phyloP scores from a whole-genome alignment of 2,888 invertebrate species.

The Lochmaea capreae region DNA sequence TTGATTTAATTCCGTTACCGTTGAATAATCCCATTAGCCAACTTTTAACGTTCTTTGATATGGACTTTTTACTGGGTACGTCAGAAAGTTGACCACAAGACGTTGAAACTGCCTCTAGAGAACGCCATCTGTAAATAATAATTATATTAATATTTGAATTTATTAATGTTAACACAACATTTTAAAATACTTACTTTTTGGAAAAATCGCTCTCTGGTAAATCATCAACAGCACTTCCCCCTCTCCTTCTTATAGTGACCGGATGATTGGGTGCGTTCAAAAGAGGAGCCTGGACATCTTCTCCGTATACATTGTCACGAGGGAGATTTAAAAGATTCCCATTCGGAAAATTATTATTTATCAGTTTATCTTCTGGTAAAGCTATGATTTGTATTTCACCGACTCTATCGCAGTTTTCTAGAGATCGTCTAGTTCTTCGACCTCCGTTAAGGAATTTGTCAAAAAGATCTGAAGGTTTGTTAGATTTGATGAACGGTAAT shows the following conservation, averaged over 20 bases:
- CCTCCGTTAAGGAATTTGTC: constrained; percentile 48
- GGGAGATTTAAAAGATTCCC: constrained; percentile 66
- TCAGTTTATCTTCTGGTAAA: constrained; percentile 65
- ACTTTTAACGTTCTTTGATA: constrained; percentile 73
- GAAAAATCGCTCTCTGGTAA: constrained; percentile 59
- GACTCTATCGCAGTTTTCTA: constrained; percentile 68
- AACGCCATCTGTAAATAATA: constrained; percentile 74
- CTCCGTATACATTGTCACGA: constrained; percentile 48
- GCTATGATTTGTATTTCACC: constrained; percentile 64
- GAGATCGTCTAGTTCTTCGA: constrained; percentile 62
- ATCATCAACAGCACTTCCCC: constrained; percentile 60
- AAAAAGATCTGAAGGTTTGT: constrained; percentile 45
- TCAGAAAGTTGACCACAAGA: constrained; percentile 58
- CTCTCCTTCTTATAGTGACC: constrained; percentile 57
- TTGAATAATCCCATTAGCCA: constrained; percentile 84
- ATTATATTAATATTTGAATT: too few species aligned
- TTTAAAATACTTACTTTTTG: constrained; percentile 49
- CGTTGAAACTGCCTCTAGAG: constrained; percentile 76
- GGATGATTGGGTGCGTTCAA: constrained; percentile 56
- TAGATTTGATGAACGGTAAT: constrained; percentile 65
- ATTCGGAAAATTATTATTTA: constrained; percentile 70
- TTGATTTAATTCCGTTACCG: constrained; percentile 77
- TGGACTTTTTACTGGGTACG: constrained; percentile 71
- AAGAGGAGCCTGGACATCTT: constrained; percentile 66
- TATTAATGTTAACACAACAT: too few species aligned